Evolutionary conservation across 2,797 vertebrate genomes (phyloP).

Genomic region (Distichodus sexfasciatus): DNA sequence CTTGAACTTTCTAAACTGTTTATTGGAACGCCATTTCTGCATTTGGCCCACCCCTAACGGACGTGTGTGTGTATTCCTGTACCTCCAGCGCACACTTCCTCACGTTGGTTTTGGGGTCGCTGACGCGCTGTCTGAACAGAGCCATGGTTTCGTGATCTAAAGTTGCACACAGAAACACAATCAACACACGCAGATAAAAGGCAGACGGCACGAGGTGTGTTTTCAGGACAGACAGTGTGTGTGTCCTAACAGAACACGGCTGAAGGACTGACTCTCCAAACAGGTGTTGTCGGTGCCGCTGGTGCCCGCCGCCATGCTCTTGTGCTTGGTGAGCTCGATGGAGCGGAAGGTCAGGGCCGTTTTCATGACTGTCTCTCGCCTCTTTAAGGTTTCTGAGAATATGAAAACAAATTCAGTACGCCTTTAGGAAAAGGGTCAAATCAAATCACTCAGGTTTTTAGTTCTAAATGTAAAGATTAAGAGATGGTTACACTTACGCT

Average conservation of each 20-base stretch:
- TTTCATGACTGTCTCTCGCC: constrained; percentile 56
- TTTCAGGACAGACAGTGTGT: too few species aligned
- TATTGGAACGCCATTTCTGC: too few species aligned
- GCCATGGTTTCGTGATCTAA: constrained; percentile 78
- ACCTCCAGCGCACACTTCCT: constrained; percentile 94
- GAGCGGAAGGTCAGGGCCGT: constrained; percentile 72
- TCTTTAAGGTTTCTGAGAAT: constrained; percentile 38
- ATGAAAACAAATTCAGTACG: background rate
- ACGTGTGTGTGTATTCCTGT: background rate
- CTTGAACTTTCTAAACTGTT: too few species aligned
- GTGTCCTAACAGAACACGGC: too few species aligned
- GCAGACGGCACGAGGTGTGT: too few species aligned
- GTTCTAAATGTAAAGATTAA: background rate
- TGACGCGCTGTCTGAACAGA: constrained; percentile 75
- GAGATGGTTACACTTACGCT: constrained; percentile 58
- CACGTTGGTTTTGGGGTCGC: constrained; percentile 83
- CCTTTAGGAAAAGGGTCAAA: background rate
- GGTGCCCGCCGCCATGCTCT: constrained; percentile 10
- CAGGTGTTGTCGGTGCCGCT: background rate
- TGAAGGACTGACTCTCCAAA: constrained; percentile 40
- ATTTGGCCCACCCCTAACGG: too few species aligned
- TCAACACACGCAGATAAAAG: background rate
- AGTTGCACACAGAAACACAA: background rate
- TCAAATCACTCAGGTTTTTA: background rate
- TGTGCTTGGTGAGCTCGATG: constrained; percentile 66